Conservation (phyloP, 2,113 vertebrate species). For the Nettapus auritus region DNA sequence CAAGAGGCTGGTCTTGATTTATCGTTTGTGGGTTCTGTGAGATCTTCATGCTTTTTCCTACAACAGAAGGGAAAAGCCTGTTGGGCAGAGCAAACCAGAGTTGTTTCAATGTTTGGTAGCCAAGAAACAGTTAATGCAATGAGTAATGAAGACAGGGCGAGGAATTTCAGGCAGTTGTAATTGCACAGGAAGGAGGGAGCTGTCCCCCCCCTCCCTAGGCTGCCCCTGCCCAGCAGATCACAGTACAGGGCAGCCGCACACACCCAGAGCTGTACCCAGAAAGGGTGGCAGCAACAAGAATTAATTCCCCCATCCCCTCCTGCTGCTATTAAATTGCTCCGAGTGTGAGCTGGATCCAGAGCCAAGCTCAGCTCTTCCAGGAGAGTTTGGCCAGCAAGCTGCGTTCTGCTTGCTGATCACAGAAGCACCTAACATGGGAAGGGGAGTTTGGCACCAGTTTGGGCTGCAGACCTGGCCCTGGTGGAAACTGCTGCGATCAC, state of each 20-base stretch:
- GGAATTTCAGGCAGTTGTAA: conserved; percentile 12
- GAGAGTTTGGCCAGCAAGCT: background rate
- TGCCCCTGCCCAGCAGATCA: background rate
- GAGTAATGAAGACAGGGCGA: background rate
- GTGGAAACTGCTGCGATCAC: background rate
- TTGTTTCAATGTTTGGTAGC: background rate
- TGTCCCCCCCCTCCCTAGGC: too few relatives aligned
- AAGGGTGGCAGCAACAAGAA: conserved; percentile 5
- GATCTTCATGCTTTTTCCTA: background rate
- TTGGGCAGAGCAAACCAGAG: background rate
- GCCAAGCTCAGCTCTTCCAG: conserved; percentile 10
- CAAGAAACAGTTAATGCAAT: conserved; percentile 8
- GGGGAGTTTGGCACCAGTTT: background rate
- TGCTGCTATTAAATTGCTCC: conserved; percentile 19
- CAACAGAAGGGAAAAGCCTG: background rate
- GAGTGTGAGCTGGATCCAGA: background rate
- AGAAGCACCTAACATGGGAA: background rate
- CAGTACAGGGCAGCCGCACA: rapidly evolving
- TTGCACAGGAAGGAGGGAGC: background rate
- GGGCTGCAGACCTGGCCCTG: background rate
- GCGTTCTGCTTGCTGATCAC: background rate
- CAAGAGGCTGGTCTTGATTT: background rate
- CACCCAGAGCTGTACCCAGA: background rate
- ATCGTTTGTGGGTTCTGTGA: background rate
- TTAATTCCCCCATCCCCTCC: conserved; percentile 16